Evolutionary conservation across 2,888 invertebrate genomes (phyloP).

Genomic region (Drosophila vallismaia): DNA sequence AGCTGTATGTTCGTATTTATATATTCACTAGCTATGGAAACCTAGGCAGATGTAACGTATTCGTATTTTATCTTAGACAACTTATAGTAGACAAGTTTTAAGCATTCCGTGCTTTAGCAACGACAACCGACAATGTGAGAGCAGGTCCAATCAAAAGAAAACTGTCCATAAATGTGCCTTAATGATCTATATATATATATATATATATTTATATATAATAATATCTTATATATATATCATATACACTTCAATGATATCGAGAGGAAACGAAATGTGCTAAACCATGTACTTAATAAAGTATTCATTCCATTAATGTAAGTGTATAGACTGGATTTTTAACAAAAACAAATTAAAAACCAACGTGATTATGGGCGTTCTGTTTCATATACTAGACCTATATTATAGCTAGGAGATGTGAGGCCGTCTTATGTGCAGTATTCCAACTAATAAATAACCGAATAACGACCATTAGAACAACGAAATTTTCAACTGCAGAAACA

Average conservation of each 20-base stretch:
- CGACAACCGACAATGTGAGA: slow-evolving; percentile 67
- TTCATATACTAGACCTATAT: slow-evolving; percentile 70
- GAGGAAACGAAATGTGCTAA: slow-evolving; percentile 49
- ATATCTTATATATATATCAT: slow-evolving; percentile 39
- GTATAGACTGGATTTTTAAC: slow-evolving; percentile 73
- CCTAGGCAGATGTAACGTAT: slow-evolving; percentile 35
- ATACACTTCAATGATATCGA: slow-evolving; percentile 43
- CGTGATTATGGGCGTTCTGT: slow-evolving; percentile 70
- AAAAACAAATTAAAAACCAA: slow-evolving; percentile 42
- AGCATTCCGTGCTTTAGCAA: slow-evolving; percentile 63
- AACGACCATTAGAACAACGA: slow-evolving; percentile 60
- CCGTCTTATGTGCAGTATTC: slow-evolving; percentile 56
- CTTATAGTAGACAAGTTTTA: slow-evolving; percentile 62
- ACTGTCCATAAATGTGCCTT: slow-evolving; percentile 77
- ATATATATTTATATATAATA: slow-evolving; percentile 44
- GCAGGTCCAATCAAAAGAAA: slow-evolving; percentile 76
- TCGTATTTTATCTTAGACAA: slow-evolving; percentile 54
- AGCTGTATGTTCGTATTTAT: slow-evolving; percentile 73
- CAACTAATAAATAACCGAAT: slow-evolving; percentile 44
- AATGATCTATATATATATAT: slow-evolving; percentile 56
- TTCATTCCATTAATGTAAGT: slow-evolving; percentile 56
- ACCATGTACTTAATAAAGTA: slow-evolving; percentile 63
- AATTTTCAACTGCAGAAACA: slow-evolving; percentile 32
- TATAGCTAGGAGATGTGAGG: slow-evolving; percentile 63
- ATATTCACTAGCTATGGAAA: slow-evolving; percentile 62